Evolutionary conservation across 2,797 vertebrate species (phyloP).

Genomic region (Hozukius guyotensis): DNA sequence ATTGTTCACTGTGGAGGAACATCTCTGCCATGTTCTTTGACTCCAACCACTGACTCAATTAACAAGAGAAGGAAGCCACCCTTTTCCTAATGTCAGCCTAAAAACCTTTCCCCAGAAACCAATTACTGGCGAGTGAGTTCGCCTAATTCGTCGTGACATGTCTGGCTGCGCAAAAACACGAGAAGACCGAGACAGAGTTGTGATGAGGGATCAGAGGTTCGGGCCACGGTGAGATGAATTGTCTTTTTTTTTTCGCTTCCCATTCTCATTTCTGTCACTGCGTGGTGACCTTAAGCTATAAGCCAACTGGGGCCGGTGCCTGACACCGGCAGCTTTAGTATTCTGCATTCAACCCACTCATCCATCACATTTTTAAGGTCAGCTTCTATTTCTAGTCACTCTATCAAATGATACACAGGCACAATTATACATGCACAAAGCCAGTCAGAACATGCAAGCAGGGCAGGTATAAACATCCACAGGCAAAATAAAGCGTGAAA

Average conservation of each 20-base stretch:
- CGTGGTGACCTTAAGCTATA: constrained; percentile 81
- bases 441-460: neutral
- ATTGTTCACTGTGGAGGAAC: constrained; percentile 35
- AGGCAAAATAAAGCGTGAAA: neutral
- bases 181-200: constrained; percentile 53
- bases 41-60: constrained; percentile 73
- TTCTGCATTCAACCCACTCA: constrained; percentile 72
- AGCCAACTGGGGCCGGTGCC: constrained; percentile 69
- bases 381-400: constrained; percentile 79
- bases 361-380: constrained; percentile 86
- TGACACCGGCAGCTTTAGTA: constrained; percentile 71
- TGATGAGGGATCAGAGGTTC: constrained; percentile 71
- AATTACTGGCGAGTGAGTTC: constrained; percentile 79
- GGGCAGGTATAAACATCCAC: constrained; percentile 11
- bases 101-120: constrained; percentile 80
- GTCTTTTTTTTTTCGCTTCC: constrained; percentile 17
- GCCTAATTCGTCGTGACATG: constrained; percentile 77
- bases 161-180: constrained; percentile 64
- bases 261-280: constrained; percentile 68
- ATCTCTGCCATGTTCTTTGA: constrained; percentile 60
- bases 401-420: constrained; percentile 67
- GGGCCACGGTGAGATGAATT: constrained; percentile 68
- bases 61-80: constrained; percentile 66
- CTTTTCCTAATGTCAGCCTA: constrained; percentile 79
- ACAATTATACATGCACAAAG: constrained; percentile 14